Percentiles rank a stretch among this genome's conserved stretches.
Evolutionary conservation across 2,888 invertebrate species (phyloP).

Genomic region (Glyphotaelius pellucidus): DNA sequence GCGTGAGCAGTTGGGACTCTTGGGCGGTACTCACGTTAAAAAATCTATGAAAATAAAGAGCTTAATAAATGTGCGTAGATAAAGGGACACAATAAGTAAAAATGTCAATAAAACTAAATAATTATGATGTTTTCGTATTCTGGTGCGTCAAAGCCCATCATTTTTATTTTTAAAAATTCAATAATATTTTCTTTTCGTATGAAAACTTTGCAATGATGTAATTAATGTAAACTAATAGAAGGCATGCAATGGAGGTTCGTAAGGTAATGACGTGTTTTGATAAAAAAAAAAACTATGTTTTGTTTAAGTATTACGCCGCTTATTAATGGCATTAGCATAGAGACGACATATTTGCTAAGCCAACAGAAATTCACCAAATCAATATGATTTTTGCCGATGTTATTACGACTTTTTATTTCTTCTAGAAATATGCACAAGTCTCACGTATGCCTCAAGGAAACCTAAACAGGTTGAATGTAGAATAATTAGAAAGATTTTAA

Average conservation of each 20-base stretch:
- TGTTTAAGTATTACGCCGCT: not conserved
- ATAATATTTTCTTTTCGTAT: no score
- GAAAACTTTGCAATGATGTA: not conserved
- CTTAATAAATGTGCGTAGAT: no score
- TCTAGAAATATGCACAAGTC: not conserved
- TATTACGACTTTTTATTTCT: not conserved
- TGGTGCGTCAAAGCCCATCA: no score
- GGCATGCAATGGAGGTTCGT: no score
- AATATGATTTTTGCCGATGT: not conserved
- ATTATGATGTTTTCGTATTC: no score
- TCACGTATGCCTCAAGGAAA: not conserved
- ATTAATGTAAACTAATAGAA: not conserved
- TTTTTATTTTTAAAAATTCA: no score
- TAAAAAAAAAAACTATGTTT: not conserved
- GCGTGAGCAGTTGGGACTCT: no score
- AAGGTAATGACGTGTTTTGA: not conserved
- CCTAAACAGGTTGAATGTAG: not conserved
- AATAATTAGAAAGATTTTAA: not conserved
- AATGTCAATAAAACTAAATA: no score
- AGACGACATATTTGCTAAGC: not conserved
- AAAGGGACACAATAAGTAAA: no score
- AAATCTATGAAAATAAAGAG: no score
- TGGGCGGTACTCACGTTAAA: no score
- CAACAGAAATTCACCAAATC: not conserved
- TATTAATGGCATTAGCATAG: not conserved